Evolutionary conservation across 2,113 vertebrate genomes (phyloP).

Genomic region (Tyto alba): DNA sequence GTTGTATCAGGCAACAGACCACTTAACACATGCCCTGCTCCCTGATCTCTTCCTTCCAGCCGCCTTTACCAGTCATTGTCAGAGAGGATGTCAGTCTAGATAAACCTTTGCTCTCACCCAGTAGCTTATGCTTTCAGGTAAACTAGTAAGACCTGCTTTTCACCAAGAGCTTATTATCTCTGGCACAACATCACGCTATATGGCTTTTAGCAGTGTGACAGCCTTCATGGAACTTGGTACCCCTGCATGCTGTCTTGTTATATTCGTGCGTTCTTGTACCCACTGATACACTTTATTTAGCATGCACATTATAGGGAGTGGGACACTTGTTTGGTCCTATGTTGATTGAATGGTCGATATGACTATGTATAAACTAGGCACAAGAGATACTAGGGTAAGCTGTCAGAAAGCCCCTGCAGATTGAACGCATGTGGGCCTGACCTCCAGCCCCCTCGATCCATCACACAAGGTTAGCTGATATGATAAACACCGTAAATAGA

Average conservation of each 20-base stretch:
- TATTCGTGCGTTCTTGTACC: neutral
- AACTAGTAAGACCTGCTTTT: neutral
- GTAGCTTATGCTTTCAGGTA: neutral
- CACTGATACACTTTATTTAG: neutral
- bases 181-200: neutral
- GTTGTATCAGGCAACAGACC: neutral
- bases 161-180: neutral
- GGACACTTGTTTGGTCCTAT: neutral
- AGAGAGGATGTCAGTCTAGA: neutral
- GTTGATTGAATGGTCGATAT: neutral
- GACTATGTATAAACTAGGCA: neutral
- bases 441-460: neutral
- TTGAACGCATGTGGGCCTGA: neutral
- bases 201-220: neutral
- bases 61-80: neutral
- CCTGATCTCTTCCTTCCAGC: neutral
- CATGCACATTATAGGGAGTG: neutral
- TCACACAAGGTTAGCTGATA: constrained; percentile 28
- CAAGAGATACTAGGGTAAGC: neutral
- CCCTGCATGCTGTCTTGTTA: rapidly evolving
- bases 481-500: constrained; percentile 57
- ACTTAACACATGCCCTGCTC: neutral
- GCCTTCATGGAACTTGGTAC: neutral
- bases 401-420: neutral
- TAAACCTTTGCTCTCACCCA: neutral